Evolutionary conservation across 2,113 vertebrate species (phyloP).

Genomic region (Festucalex cinctus): DNA sequence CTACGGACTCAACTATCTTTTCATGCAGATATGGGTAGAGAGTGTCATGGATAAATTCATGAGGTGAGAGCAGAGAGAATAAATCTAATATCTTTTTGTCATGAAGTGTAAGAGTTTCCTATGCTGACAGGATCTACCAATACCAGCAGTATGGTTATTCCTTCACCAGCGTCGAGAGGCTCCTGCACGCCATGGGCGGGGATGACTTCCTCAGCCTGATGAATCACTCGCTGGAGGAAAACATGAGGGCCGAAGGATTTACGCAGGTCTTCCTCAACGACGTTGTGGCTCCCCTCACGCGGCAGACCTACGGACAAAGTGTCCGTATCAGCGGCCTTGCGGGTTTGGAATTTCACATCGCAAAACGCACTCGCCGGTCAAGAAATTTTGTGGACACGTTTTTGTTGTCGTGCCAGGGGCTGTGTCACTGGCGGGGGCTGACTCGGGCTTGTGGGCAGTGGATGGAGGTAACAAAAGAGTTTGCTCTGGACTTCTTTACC

Average conservation of each 20-base stretch:
- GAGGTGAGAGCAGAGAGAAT: conserved; percentile 72
- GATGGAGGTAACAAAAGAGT: conserved; percentile 89
- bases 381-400: neutral
- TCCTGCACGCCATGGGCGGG: conserved; percentile 87
- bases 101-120: neutral
- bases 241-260: conserved; percentile 82
- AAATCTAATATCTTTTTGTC: neutral
- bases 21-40: conserved; percentile 94
- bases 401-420: conserved; percentile 69
- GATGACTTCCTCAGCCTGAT: conserved; percentile 70
- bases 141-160: conserved; percentile 89
- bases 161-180: conserved; percentile 82
- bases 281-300: conserved; percentile 77
- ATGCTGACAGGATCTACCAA: conserved; percentile 83
- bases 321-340: conserved; percentile 79
- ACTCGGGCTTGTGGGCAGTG: conserved; percentile 84
- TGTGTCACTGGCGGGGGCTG: conserved; percentile 74
- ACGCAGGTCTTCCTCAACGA: conserved; percentile 86
- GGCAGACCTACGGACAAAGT: conserved; percentile 82
- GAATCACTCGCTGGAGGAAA: conserved; percentile 84
- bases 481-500: conserved; percentile 81
- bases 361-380: neutral
- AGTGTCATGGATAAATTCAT: conserved; percentile 90
- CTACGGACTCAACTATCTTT: conserved; percentile 83
- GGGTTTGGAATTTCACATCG: conserved; percentile 68